Evolutionary conservation across 2,888 invertebrate species (phyloP).

Genomic region (Horisme vitalbata): DNA sequence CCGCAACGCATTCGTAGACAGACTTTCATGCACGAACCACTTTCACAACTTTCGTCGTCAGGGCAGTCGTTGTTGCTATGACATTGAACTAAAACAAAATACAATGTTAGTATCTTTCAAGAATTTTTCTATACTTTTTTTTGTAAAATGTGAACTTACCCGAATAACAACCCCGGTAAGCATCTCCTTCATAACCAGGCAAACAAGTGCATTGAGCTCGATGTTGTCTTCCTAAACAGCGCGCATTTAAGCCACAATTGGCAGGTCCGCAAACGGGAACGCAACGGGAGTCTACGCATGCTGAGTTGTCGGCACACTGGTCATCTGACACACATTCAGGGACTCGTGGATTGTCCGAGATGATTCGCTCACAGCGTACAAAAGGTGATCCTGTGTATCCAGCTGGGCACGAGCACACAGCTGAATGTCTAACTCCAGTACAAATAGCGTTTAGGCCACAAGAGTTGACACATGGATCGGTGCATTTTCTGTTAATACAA

Average conservation of each 20-base stretch:
- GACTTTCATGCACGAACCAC: conserved; percentile 90
- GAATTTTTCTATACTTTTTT: too few relatives aligned
- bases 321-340: conserved; percentile 90
- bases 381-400: conserved; percentile 91
- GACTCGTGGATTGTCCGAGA: conserved; percentile 74
- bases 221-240: conserved; percentile 90
- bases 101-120: background rate
- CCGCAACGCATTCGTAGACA: conserved; percentile 92
- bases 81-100: conserved; percentile 87
- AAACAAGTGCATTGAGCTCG: conserved; percentile 92
- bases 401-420: conserved; percentile 91
- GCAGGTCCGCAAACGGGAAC: conserved; percentile 88
- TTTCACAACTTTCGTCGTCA: conserved; percentile 90
- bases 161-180: conserved; percentile 89
- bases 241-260: conserved; percentile 90
- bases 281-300: conserved; percentile 90
- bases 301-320: conserved; percentile 92
- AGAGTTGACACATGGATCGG: conserved; percentile 91
- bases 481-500: conserved; percentile 91
- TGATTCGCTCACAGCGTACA: conserved; percentile 85
- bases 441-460: conserved; percentile 94
- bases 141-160: conserved; percentile 62
- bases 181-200: conserved; percentile 92
- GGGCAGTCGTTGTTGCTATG: conserved; percentile 93
- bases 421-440: conserved; percentile 86